Conservation (phyloP, 2,113 vertebrate species). For the Callaeas wilsoni region DNA sequence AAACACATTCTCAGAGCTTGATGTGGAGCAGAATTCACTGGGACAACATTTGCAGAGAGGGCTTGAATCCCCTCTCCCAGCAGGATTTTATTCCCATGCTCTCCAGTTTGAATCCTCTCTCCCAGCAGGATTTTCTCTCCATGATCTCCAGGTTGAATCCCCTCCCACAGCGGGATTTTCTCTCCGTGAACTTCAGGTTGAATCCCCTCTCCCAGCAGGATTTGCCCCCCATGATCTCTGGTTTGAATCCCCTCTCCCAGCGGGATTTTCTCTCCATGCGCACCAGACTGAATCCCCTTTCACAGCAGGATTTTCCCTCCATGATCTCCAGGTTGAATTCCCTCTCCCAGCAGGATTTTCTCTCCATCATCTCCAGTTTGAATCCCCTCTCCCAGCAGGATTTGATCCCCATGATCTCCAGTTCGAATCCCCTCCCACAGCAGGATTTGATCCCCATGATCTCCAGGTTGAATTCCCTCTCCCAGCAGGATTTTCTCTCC, state of each 20-base stretch:
- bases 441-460: background rate
- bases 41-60: background rate
- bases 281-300: background rate
- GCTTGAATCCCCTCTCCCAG: background rate
- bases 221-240: too few species aligned
- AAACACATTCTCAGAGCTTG: background rate
- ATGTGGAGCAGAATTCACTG: background rate
- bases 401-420: rapidly evolving
- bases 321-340: rapidly evolving
- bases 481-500: background rate
- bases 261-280: background rate
- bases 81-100: background rate
- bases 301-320: background rate
- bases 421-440: rapidly evolving
- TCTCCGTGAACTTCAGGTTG: background rate
- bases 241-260: background rate
- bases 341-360: background rate
- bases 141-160: background rate
- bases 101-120: too few species aligned
- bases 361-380: rapidly evolving
- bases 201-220: background rate
- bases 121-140: background rate
- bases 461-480: background rate
- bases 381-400: background rate
- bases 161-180: background rate